Evolutionary conservation across 2,797 vertebrate genomes (phyloP).

Genomic region (Amblyopsis hoosieri): DNA sequence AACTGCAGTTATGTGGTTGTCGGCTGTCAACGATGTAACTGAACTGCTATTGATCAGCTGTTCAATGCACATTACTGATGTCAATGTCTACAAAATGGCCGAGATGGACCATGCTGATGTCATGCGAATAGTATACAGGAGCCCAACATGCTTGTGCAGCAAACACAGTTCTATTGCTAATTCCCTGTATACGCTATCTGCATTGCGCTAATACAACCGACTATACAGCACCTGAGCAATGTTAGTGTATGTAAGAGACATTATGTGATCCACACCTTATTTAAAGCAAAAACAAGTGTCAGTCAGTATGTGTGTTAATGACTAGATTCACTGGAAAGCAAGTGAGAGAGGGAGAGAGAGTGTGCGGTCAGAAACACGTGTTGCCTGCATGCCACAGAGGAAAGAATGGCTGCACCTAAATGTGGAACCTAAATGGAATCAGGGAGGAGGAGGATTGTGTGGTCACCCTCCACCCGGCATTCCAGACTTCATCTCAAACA

Average conservation of each 20-base stretch:
- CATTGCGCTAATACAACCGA: conserved; percentile 73
- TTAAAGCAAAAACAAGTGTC: conserved; percentile 79
- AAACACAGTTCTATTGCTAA: conserved; percentile 72
- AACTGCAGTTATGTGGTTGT: too few species aligned
- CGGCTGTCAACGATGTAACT: too few species aligned
- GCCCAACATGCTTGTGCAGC: conserved; percentile 65
- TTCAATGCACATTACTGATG: too few species aligned
- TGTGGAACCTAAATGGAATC: conserved; percentile 61
- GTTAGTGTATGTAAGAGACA: conserved; percentile 78
- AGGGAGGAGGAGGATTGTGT: conserved; percentile 56
- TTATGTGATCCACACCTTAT: conserved; percentile 77
- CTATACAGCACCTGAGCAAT: conserved; percentile 73
- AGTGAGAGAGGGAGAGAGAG: conserved; percentile 40
- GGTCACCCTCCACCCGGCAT: conserved; percentile 35
- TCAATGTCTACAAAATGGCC: too few species aligned
- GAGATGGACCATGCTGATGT: too few species aligned
- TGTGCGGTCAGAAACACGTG: conserved; percentile 62
- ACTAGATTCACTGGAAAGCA: conserved; percentile 52
- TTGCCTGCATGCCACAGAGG: conserved; percentile 49
- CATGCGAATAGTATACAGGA: conserved; percentile 32
- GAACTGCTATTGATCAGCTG: too few species aligned
- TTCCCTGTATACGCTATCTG: conserved; percentile 69
- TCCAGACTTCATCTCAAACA: conserved; percentile 29
- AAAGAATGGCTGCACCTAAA: conserved; percentile 65
- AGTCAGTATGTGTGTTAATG: conserved; percentile 79